phyloP scores from a whole-genome alignment of 2,113 vertebrate species.

The Cynoglossus semilaevis region DNA sequence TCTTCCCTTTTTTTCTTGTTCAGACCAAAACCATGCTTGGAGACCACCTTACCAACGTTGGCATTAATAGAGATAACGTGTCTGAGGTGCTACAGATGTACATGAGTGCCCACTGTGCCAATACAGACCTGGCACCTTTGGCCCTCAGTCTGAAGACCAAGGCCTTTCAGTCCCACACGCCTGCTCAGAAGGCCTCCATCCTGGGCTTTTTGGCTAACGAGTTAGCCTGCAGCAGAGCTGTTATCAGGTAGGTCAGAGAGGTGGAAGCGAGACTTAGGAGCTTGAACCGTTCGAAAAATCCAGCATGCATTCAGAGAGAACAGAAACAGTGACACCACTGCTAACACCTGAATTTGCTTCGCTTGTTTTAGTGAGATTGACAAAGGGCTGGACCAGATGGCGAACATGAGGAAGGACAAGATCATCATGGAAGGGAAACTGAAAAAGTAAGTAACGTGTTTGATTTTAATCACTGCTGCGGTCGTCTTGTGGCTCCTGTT shows the following conservation, averaged over 20 bases:
- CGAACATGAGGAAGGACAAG: constrained; percentile 97
- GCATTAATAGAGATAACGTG: constrained; percentile 96
- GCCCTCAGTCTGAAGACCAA: constrained; percentile 90
- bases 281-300: background rate
- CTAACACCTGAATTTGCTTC: constrained; percentile 17
- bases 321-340: background rate
- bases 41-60: constrained; percentile 93
- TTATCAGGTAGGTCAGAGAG: constrained; percentile 84
- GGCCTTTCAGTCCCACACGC: constrained; percentile 95
- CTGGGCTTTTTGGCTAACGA: constrained; percentile 94
- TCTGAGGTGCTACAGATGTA: constrained; percentile 97
- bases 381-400: constrained; percentile 98
- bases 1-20: constrained; percentile 28
- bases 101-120: constrained; percentile 92
- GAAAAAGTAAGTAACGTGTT: constrained; percentile 84
- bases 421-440: constrained; percentile 97
- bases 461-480: background rate
- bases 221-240: constrained; percentile 92
- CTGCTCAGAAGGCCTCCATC: constrained; percentile 89
- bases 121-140: constrained; percentile 83
- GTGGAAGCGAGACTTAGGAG: constrained; percentile 2
- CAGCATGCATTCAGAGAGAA: constrained; percentile 2
- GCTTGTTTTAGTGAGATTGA: constrained; percentile 91
- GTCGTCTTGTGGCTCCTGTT: background rate
- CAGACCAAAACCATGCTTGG: constrained; percentile 96